Conservation (phyloP, 1,140 invertebrate genomes). For the Arctopsyche grandis region DNA sequence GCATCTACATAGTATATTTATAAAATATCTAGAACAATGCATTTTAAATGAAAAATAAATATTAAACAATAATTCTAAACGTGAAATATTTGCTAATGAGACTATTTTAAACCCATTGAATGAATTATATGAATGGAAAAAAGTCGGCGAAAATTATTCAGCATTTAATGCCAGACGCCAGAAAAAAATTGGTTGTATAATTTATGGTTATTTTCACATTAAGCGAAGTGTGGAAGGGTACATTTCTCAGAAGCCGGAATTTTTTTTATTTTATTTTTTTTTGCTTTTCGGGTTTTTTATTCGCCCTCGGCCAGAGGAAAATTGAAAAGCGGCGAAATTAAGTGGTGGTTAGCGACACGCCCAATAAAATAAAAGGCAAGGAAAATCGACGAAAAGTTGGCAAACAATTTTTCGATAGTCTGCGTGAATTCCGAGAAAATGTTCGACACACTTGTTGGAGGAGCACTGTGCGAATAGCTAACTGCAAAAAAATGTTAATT, state of each 20-base stretch:
- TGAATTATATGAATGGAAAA: not conserved
- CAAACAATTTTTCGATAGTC: constrained; percentile 5
- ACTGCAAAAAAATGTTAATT: constrained; percentile 19
- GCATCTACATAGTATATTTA: not conserved
- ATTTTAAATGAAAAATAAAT: not conserved
- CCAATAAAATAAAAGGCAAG: constrained; percentile 23
- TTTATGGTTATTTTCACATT: constrained; percentile 32
- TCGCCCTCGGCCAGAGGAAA: not conserved
- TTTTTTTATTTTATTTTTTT: not conserved
- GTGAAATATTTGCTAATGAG: not conserved
- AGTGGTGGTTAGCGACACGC: constrained; percentile 28
- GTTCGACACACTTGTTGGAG: constrained; percentile 21
- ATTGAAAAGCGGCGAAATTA: constrained; percentile 29
- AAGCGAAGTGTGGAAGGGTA: constrained; percentile 26
- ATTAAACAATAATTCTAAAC: not conserved
- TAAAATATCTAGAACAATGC: constrained; percentile 10
- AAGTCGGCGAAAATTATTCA: constrained; percentile 17
- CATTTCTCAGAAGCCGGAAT: not conserved
- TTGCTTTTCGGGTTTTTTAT: not conserved
- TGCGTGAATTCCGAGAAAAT: not conserved
- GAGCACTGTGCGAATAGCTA: constrained; percentile 8
- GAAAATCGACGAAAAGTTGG: constrained; percentile 24
- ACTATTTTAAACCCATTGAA: not conserved
- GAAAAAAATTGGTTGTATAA: not conserved
- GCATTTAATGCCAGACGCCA: not conserved